These are phyloP conservation scores for Bimastos eiseni DNA, from an alignment of 2,888 invertebrate species.

Conservation along the genomic window DNA sequence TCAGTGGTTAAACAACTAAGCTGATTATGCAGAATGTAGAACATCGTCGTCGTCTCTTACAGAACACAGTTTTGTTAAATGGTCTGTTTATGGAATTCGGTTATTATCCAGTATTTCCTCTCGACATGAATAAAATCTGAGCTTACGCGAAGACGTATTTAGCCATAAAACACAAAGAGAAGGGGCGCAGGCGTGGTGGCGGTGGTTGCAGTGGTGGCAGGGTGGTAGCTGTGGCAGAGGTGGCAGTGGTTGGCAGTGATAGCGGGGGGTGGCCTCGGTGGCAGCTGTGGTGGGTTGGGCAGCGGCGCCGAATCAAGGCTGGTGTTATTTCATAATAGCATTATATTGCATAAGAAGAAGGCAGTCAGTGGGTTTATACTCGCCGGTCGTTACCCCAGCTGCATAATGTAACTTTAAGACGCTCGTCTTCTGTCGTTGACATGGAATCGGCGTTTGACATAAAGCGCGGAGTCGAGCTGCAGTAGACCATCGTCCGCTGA, in stretches of 20 bases:
- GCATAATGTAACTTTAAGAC: constrained; percentile 13
- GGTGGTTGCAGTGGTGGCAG: no score
- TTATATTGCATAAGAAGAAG: neutral
- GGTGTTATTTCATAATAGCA: constrained; percentile 4
- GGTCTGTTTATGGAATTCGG: constrained; percentile 65
- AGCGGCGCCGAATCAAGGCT: neutral
- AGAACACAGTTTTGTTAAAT: constrained; percentile 13
- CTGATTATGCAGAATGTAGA: neutral
- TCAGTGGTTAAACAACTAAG: neutral
- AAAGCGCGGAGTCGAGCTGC: neutral
- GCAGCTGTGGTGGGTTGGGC: neutral
- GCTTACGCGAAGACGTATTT: constrained; percentile 7
- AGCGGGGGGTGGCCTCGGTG: no score
- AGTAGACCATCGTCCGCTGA: neutral
- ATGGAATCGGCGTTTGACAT: constrained; percentile 3
- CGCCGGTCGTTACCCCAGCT: constrained; percentile 16
- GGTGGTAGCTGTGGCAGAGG: no score
- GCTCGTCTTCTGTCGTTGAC: neutral
- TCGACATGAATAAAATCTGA: constrained; percentile 14
- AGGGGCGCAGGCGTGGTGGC: neutral
- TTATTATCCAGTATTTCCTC: neutral
- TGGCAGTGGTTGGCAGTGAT: no score
- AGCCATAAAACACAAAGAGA: neutral
- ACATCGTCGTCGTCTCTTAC: neutral
- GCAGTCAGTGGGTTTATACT: neutral